Evolutionary conservation across 2,113 vertebrate genomes (phyloP).

Genomic region (Clupea harengus): DNA sequence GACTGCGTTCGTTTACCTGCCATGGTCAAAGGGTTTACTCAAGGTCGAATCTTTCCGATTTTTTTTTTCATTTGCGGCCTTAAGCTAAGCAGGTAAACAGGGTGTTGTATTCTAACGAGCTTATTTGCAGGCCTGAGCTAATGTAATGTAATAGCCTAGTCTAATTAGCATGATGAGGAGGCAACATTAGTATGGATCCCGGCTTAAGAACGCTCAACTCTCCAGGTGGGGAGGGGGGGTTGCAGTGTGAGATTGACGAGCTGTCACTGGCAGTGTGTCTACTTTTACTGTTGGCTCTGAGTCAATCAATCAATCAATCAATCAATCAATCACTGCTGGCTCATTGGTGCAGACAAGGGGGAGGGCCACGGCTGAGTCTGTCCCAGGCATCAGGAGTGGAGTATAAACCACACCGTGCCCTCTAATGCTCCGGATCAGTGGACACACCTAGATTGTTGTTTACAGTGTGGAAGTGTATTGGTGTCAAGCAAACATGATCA

Average conservation of each 20-base stretch:
- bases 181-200: not conserved
- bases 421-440: not conserved
- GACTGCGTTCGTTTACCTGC: not conserved
- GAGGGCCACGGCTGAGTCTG: not conserved
- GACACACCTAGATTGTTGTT: not conserved
- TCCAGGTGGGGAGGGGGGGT: not conserved
- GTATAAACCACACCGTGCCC: not conserved
- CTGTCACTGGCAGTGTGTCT: not conserved
- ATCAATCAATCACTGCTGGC: not conserved
- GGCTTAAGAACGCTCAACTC: not conserved
- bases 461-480: not conserved
- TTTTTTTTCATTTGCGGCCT: not conserved
- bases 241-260: not conserved
- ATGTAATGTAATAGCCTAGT: not conserved
- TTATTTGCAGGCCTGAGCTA: constrained; percentile 13
- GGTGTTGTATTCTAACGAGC: not conserved
- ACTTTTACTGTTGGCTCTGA: not conserved
- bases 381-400: not conserved
- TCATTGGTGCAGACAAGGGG: not conserved
- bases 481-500: not conserved
- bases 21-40: not conserved
- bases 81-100: not conserved
- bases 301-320: constrained; percentile 10
- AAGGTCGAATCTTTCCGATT: too few relatives aligned
- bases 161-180: constrained; percentile 2